Evolutionary conservation across 2,797 vertebrate genomes (phyloP), one percentile per base, ranked within the genome.

Genomic region (Craterocephalus amniculus): DNA sequence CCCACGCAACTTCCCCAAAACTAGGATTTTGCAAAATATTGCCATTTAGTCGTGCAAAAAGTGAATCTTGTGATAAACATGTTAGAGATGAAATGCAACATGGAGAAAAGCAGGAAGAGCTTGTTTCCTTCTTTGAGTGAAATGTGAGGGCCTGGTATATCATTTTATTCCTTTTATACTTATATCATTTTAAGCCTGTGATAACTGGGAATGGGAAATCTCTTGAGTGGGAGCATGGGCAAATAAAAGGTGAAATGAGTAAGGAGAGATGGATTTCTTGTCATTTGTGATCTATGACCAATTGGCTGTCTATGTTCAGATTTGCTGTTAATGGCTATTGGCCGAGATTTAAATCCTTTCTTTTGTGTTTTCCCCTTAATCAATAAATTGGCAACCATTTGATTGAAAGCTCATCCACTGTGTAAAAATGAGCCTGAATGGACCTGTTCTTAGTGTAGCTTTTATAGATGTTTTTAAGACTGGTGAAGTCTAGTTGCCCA

Each of bases 301-400:
- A 90, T 92, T 56, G 81, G 78, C 83, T 84, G 84, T 90, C 88
- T 82, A 81, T 92, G 86, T 85, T 91, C 80, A 89, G 88, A 92
- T 88, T 82, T 45, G 26, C 85, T 74, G 85, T 90, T 90, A 91
- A 93, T 91, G 89, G 88, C 84, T 84, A 85, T 87, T 48, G 80
- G 88, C 72, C 18, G 29, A 82, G 87, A 87, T 91, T 93, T 87
- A 91, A 90, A 91, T 84, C 85, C 87, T 87, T 82, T 90, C 88
- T 91, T 91, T 89, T 88, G 78, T 90, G 81, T 86, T 87, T 93
- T 86, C 72, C 36, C 59, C 59, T 63, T 63, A 85, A 88, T 94
- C 92, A 91, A 93, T 92, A 91, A 58, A 93, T 93, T 85, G 92
- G 79, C 82, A 83, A 83, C 76, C 58, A 40, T 91, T 92, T 93